phyloP scores from a whole-genome alignment of 92 coral and sea anemone genomes.

The Bergia sp. region DNA sequence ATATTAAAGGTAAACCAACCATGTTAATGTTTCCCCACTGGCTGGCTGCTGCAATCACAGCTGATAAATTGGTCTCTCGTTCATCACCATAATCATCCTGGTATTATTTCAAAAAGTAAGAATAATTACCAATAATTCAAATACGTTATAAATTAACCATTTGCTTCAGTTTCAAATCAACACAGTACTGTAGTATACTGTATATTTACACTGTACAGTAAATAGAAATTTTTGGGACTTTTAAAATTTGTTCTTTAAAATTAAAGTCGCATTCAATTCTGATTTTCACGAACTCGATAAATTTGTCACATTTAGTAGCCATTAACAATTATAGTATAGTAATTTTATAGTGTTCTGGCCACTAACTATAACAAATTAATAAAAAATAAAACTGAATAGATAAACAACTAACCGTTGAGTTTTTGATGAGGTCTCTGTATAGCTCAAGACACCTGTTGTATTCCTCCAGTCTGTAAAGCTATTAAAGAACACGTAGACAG shows the following conservation, averaged over 20 bases:
- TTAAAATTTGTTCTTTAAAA: too few relatives aligned
- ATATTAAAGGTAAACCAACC: slow-evolving; percentile 45
- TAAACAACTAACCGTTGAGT: slow-evolving; percentile 74
- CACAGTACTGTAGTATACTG: too few relatives aligned
- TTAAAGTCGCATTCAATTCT: too few relatives aligned
- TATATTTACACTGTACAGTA: too few relatives aligned
- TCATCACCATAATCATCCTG: slow-evolving; percentile 99
- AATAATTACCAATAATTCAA: too few relatives aligned
- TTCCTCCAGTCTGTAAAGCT: slow-evolving; percentile 92
- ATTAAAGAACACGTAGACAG: slow-evolving; percentile 1
- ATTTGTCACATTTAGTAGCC: too few relatives aligned
- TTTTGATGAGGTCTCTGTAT: slow-evolving; percentile 90
- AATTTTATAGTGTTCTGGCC: not conserved
- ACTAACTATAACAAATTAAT: not conserved
- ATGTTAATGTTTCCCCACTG: slow-evolving; percentile 76
- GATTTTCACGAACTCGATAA: too few relatives aligned
- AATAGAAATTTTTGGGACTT: not conserved
- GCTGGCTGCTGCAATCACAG: slow-evolving; percentile 92
- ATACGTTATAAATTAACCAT: not conserved
- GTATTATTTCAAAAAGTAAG: not conserved
- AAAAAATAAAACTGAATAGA: not conserved
- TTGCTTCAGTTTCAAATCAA: not conserved
- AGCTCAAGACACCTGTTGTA: slow-evolving; percentile 73
- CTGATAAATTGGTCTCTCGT: slow-evolving; percentile 93
- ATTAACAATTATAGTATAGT: not conserved